Evolutionary conservation across 2,888 invertebrate species (phyloP).

Genomic region (Clitarchus hookeri): DNA sequence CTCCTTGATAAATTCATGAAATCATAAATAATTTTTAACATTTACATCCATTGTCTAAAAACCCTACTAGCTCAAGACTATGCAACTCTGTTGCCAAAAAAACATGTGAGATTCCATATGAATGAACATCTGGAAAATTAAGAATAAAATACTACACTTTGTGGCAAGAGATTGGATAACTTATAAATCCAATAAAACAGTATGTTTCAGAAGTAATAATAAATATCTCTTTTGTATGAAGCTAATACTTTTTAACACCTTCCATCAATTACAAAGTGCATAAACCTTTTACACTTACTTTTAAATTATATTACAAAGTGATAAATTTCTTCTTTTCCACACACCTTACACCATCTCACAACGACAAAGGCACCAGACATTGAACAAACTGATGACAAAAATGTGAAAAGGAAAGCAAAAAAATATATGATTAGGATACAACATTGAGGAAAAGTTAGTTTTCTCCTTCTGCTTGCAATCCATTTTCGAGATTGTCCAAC

Average conservation of each 20-base stretch:
- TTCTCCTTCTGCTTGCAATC: not conserved
- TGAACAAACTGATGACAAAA: constrained; percentile 29
- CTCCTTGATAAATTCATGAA: too few relatives aligned
- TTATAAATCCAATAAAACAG: not conserved
- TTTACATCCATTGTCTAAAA: too few relatives aligned
- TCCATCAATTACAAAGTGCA: not conserved
- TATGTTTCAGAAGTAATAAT: not conserved
- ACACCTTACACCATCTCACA: constrained; percentile 27
- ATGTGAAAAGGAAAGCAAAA: not conserved
- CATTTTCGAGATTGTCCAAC: constrained; percentile 5
- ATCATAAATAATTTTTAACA: too few relatives aligned
- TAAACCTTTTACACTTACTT: not conserved
- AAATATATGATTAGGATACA: not conserved
- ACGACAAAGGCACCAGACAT: constrained; percentile 37
- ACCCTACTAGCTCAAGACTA: too few relatives aligned
- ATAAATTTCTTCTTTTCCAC: not conserved
- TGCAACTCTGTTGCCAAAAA: not conserved
- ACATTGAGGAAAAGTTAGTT: not conserved
- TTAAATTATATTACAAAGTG: not conserved
- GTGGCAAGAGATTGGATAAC: not conserved
- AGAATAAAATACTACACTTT: not conserved
- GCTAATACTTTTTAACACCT: not conserved
- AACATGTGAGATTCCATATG: not conserved
- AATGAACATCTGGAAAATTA: not conserved
- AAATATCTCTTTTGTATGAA: not conserved